Base-by-base conservation (phyloP, 2,888 invertebrate species). In the Hoplodrina blanda region DNA sequence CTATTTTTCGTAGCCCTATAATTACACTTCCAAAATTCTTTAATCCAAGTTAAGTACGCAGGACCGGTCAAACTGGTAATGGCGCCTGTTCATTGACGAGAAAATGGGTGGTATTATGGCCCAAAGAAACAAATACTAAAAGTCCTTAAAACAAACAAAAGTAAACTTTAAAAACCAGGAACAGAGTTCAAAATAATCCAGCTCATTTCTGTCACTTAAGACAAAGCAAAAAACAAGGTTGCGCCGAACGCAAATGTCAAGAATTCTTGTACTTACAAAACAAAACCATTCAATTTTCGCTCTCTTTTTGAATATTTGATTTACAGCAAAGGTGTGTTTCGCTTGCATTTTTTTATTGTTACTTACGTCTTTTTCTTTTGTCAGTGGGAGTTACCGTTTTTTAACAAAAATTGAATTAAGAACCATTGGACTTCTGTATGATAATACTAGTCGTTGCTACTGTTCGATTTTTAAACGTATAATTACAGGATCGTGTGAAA, bases 11-110 rank as follows among this genome's bases (percentile, higher is more conserved):
- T 17, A 46, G 46, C 8, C 8, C 8, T 46, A 25, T 2, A 25
- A 46, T 46, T 19, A 8, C 76, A 33, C 37, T 75, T 84, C 85
- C 83, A 75, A 44, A 10, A 49, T 68, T 77, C 52, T 66, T 2
- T 3, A 67, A 75, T 83, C 82, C 7, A 78, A 78, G 81, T 30
- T 30, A 61, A 50, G 44, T 77, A 83, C 81, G 80, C 82, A 71
- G 75, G 69, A 82, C 87, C 80, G 80, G 85, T 84, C 82, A 86
- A 90, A 92, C 91, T 73, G 89, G 91, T 90, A 81, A 55, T 86
- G 91, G 92, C 92, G 91, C 92, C 91, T 88, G 84, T 85, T 90
- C 92, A 92, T 91, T 92, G 87, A 91, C 87, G 83, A 88, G 87
- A 83, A 88, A 90, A 89, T 89, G 89, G 87, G 86, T 87, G 88